phyloP scores from a whole-genome alignment of 2,113 vertebrate species.

The Pan troglodytes region NHGRI_mPanTro3-v2.1_pri NC_072413.2:88795001-88795500 shows the following conservation, averaged over 20 bases:
- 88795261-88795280: background rate
- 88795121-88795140: background rate
- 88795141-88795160: background rate
- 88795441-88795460: background rate
- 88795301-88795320: background rate
- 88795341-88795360: background rate
- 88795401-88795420: rapidly evolving
- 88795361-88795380: background rate
- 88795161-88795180: background rate
- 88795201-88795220: background rate
- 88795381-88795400: background rate
- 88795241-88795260: background rate
- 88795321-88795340: background rate
- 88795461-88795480: background rate
- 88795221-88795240: background rate
- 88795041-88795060: background rate
- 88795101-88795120: background rate
- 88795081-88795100: background rate
- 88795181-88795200: background rate
- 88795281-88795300: background rate
- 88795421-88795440: background rate
- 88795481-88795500: background rate
- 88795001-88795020: background rate
- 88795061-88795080: background rate
- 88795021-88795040: background rate